Evolutionary conservation across 2,888 invertebrate species (phyloP), one percentile per base, ranked within the genome.

Genomic region (Adelognathus sp.): DNA sequence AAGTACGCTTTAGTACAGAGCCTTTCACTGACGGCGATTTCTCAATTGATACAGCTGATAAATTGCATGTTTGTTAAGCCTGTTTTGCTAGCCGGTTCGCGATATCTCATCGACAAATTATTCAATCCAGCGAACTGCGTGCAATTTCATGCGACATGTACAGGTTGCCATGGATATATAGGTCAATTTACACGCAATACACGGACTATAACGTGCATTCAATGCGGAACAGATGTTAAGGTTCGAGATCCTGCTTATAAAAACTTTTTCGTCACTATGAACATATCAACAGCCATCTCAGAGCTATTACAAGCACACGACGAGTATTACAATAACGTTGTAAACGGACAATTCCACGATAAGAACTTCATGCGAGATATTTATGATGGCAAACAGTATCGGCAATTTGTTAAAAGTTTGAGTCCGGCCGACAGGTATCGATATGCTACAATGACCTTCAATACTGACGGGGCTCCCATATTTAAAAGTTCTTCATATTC

Each of bases 391-490:
- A 66, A 66, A 46, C 29, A 58, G 21, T 81, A 79, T 33, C 44
- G 60, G 7, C 50, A 73, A 18, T 81, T 81, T 46, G 69, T 81
- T 3, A 58, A 67, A 14, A 73, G 36, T 9, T 58, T 79, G 27
- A 52, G 58, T 33, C 9, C 39, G 27, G 72, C 50, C 36, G 60
- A 75, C 27, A 64, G 39, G 66, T 4, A 69, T n/a, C 41, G 64
- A 27, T 76, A 78, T 36, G 78, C 69, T 27, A 76, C 81, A 3
- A 24, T 58, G 16, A 61, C 70, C 18, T 81, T 79, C 24, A 79
- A 81, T 66, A 58, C 76, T 0, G 79, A 81, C 63, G 72, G 70
- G 33, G 71, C 81, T 14, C 61, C 72, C 31, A 44, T 75, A 7
- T 79, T 78, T 60, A 36, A 75, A 52, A 77, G 77, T 52, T 72